Evolutionary conservation across 2,113 vertebrate species (phyloP).

Genomic region (Dunckerocampus dactyliophorus): DNA sequence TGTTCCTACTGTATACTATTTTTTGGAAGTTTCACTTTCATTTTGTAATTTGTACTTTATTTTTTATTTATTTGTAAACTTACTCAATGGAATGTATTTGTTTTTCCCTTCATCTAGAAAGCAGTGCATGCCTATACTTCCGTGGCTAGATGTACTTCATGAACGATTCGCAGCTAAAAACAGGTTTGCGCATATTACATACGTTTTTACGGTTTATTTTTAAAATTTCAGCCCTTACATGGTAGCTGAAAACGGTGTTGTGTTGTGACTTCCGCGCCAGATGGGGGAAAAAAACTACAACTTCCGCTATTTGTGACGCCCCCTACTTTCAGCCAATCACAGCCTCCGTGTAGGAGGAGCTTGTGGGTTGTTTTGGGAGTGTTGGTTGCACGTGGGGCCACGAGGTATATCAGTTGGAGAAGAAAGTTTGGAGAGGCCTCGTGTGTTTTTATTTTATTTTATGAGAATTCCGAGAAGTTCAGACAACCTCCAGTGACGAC

Average conservation of each 20-base stretch:
- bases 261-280: background rate
- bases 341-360: conserved; percentile 17
- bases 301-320: conserved; percentile 38
- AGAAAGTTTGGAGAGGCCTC: background rate
- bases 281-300: conserved; percentile 33
- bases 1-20: background rate
- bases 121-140: too few relatives aligned
- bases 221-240: background rate
- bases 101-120: too few relatives aligned
- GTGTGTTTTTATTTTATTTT: background rate
- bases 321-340: conserved; percentile 53
- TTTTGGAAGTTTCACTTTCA: background rate
- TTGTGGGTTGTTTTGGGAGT: conserved; percentile 37
- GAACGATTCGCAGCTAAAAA: too few relatives aligned
- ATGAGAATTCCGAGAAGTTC: background rate
- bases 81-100: too few relatives aligned
- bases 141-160: too few relatives aligned
- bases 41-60: background rate
- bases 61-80: background rate
- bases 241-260: background rate
- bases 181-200: too few relatives aligned
- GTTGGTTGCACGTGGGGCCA: conserved; percentile 39
- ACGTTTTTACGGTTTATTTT: too few relatives aligned
- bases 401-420: background rate
- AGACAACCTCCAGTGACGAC: background rate